Conservation (phyloP, 2,113 vertebrate species). For the Cebidichthys violaceus region DNA sequence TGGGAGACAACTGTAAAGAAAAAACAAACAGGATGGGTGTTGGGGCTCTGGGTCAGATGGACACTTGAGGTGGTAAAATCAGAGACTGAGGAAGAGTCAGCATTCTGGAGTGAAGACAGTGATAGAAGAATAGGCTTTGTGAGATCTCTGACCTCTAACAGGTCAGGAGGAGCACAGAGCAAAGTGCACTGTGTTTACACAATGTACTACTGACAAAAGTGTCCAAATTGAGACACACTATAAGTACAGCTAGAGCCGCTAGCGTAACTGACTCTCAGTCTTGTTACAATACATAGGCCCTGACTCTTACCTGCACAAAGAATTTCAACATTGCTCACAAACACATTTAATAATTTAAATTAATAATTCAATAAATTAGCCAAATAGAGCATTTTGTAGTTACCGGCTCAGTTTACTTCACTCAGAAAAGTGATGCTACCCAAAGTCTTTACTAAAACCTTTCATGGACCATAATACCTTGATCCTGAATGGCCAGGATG, state of each 20-base stretch:
- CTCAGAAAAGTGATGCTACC: neutral
- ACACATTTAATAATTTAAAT: neutral
- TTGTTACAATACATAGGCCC: neutral
- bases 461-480: slow-evolving; percentile 27
- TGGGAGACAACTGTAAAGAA: neutral
- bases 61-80: slow-evolving; percentile 18
- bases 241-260: neutral
- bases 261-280: neutral
- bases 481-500: slow-evolving; percentile 36
- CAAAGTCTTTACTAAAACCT: slow-evolving; percentile 9
- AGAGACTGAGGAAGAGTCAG: neutral
- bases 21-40: slow-evolving; percentile 7
- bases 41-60: neutral
- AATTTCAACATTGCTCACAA: neutral
- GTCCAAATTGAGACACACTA: too few species aligned
- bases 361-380: neutral
- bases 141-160: neutral
- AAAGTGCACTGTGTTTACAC: too few species aligned
- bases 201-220: too few species aligned
- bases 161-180: neutral
- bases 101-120: neutral
- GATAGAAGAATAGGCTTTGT: neutral
- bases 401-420: neutral
- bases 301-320: neutral
- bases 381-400: neutral